Percentiles rank a stretch among this genome's conserved stretches.
phyloP scores from a whole-genome alignment of 2,888 invertebrate genomes.

The Pogonocherus hispidulus region DNA sequence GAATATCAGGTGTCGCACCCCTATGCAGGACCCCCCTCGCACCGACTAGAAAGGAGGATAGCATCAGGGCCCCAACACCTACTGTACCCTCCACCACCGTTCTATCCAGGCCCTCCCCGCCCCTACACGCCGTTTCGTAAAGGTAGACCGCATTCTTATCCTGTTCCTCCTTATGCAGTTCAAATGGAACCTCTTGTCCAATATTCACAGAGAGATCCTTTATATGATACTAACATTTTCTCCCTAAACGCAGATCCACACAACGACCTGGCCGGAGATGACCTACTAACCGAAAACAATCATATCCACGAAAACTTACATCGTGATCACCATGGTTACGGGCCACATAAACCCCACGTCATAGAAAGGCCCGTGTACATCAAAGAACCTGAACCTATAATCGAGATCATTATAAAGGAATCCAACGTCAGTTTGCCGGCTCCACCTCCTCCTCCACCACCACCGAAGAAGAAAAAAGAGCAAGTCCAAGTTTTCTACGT shows the following conservation, averaged over 20 bases:
- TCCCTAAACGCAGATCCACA: slow-evolving; percentile 63
- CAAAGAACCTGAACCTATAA: slow-evolving; percentile 89
- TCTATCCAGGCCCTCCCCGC: slow-evolving; percentile 61
- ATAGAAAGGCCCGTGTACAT: slow-evolving; percentile 69
- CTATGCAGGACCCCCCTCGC: slow-evolving; percentile 72
- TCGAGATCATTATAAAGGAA: slow-evolving; percentile 93
- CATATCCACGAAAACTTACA: slow-evolving; percentile 67
- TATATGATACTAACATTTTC: slow-evolving; percentile 74
- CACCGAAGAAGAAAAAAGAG: slow-evolving; percentile 78
- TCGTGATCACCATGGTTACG: slow-evolving; percentile 60
- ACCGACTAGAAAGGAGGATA: slow-evolving; percentile 72
- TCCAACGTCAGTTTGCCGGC: slow-evolving; percentile 85
- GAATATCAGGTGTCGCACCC: slow-evolving; percentile 75
- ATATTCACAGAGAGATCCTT: slow-evolving; percentile 84
- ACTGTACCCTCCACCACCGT: slow-evolving; percentile 59
- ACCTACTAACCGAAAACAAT: slow-evolving; percentile 67
- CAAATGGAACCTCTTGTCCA: slow-evolving; percentile 86
- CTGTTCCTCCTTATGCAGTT: slow-evolving; percentile 81
- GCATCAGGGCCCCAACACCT: slow-evolving; percentile 68
- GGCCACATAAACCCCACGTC: slow-evolving; percentile 62
- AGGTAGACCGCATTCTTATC: slow-evolving; percentile 67
- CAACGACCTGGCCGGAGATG: slow-evolving; percentile 70
- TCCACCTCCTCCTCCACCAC: slow-evolving; percentile 70
- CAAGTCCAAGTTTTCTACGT: slow-evolving; percentile 93
- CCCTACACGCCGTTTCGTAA: slow-evolving; percentile 60